These are phyloP conservation scores for Odobenus rosmarus DNA, from an alignment of 2,113 vertebrate genomes.

Conservation along the genomic window DNA sequence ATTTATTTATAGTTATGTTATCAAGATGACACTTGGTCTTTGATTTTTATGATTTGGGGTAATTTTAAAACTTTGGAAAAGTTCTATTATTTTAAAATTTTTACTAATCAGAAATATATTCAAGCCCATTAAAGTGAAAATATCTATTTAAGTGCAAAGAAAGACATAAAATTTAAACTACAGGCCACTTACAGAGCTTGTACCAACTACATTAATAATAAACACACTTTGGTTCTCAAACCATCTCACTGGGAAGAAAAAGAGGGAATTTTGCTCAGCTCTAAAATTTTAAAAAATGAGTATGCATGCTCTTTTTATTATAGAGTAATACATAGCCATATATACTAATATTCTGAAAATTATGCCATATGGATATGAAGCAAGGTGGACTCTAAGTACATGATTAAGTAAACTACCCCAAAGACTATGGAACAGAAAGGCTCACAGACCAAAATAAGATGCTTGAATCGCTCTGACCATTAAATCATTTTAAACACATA, in stretches of 20 bases:
- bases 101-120: conserved; percentile 57
- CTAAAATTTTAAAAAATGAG: background rate
- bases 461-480: conserved; percentile 35
- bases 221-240: conserved; percentile 31
- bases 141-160: conserved; percentile 45
- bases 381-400: conserved; percentile 14
- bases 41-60: conserved; percentile 62
- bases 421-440: conserved; percentile 46
- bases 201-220: background rate
- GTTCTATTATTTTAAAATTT: conserved; percentile 53
- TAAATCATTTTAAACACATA: conserved; percentile 49
- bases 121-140: conserved; percentile 46
- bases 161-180: conserved; percentile 55
- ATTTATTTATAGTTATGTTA: conserved; percentile 27
- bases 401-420: conserved; percentile 53
- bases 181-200: conserved; percentile 28
- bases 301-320: conserved; percentile 8
- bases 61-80: conserved; percentile 50
- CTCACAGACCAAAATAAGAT: conserved; percentile 52
- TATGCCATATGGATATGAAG: background rate
- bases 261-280: background rate
- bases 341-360: conserved; percentile 46
- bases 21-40: conserved; percentile 52
- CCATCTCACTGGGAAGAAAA: background rate
- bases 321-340: conserved; percentile 15